Conservation (phyloP, 2,888 invertebrate genomes). For the Furcula furcula region DNA sequence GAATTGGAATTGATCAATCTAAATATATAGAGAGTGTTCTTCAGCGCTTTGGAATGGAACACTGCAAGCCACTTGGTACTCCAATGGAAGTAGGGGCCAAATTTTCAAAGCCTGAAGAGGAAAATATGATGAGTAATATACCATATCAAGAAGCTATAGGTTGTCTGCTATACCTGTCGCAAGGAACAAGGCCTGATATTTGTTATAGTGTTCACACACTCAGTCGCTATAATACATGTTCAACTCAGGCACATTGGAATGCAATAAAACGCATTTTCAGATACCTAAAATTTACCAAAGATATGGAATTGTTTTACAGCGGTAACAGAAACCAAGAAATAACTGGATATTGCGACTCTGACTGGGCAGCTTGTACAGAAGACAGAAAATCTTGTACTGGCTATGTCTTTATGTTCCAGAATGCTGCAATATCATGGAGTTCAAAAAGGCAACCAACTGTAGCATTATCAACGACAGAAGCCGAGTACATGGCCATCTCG, state of each 20-base stretch:
- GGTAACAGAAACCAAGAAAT: background rate
- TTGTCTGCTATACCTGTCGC: too few relatives aligned
- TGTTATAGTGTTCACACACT: too few relatives aligned
- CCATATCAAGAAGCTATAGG: too few relatives aligned
- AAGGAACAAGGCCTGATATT: too few relatives aligned
- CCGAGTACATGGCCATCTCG: background rate
- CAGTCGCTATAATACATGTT: too few relatives aligned
- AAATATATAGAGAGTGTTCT: conserved; percentile 2
- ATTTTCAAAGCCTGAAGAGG: too few relatives aligned
- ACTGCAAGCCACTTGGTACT: conserved; percentile 2
- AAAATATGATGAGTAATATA: too few relatives aligned
- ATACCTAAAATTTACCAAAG: background rate
- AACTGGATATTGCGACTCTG: background rate
- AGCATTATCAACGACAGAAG: background rate
- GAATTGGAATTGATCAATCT: conserved; percentile 6
- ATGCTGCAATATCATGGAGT: background rate
- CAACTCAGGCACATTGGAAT: too few relatives aligned
- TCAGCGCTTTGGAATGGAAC: conserved; percentile 1
- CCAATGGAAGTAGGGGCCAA: too few relatives aligned
- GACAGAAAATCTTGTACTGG: background rate
- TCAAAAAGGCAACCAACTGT: background rate
- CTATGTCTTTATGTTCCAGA: background rate
- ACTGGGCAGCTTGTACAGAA: background rate
- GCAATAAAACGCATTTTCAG: background rate
- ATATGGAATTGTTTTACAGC: background rate